Evolutionary conservation across 2,113 vertebrate species (phyloP), one percentile per base, ranked within the genome.

Genomic region (Todiramphus chloris): DNA sequence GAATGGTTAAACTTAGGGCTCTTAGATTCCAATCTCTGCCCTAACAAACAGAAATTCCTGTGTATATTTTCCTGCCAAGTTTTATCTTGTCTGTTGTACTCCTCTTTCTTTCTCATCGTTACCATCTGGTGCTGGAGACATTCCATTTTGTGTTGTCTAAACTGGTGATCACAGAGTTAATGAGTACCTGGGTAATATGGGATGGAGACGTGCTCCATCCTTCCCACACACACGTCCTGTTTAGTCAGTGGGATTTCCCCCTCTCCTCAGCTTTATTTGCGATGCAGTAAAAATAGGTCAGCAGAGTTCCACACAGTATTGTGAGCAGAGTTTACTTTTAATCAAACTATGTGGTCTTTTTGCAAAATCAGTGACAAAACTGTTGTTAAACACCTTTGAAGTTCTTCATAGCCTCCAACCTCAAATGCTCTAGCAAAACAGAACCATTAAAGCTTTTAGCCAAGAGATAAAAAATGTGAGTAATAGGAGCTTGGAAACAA

Each of bases 131-230:
- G 87, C 72, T 93, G 90, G 92, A 94, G 55, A 77, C 27, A 13
- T 95, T 96, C 90, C 78, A 89, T 70, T 91, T 89, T 50, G 31
- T 85, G 81, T 84, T 94, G 87, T 91, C 96, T 96, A 80, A 97
- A 93, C 67, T 86, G 93, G 89, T 88, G 91, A 90, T 95, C 92
- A 91, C 41, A 85, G 90, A 94, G 94, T 95, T 96, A 96, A 97
- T 85, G 82, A 87, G n/a, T 97, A 97, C 95, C 90, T 93, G 87
- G 50, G 35, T 90, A 90, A 70, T 74, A 91, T 4, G 31, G 73
- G 78, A 91, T 31, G 33, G 58, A 94, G 81, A 79, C 9, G 0
- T 69, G 81, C 37, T 95, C 50, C 1, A 4, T 91, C 50, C 90
- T 93, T 86, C 75, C 55, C 0, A 2, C 72, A 80, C 0, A 3